Conservation (phyloP, 2,888 invertebrate species). For the Litoditis marina region DNA sequence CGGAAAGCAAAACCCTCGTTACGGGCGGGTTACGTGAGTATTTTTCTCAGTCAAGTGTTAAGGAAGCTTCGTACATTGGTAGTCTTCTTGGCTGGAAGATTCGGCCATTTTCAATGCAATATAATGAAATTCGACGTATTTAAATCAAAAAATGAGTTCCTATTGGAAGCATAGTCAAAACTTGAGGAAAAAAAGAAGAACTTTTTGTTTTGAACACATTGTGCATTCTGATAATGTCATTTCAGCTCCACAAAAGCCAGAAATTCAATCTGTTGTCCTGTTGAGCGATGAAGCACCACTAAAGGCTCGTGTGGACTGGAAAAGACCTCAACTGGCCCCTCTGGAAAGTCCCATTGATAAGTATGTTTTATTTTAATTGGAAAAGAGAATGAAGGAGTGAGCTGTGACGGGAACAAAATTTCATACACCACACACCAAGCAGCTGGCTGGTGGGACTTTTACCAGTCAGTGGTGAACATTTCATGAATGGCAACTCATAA, state of each 20-base stretch:
- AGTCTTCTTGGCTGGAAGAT: no score
- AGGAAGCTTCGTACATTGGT: no score
- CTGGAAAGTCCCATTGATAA: constrained; percentile 80
- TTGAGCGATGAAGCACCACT: constrained; percentile 80
- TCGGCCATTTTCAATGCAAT: neutral
- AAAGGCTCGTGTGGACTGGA: constrained; percentile 87
- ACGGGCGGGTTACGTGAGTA: constrained; percentile 74
- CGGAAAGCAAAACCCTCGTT: constrained; percentile 76
- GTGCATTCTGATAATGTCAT: constrained; percentile 7
- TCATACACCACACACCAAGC: no score
- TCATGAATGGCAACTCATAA: no score
- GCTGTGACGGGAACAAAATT: no score
- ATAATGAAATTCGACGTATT: neutral
- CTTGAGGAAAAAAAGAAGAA: no score
- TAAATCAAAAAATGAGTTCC: no score
- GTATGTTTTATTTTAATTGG: no score
- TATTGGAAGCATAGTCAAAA: neutral
- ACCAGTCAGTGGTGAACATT: no score
- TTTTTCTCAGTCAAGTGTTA: neutral
- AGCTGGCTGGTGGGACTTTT: neutral
- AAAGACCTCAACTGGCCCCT: constrained; percentile 75
- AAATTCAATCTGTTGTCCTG: constrained; percentile 69
- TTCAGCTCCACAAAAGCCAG: constrained; percentile 66
- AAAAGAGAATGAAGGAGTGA: no score
- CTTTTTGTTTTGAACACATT: neutral